phyloP scores from a whole-genome alignment of 1,140 invertebrate species.

The Pollicipes pollicipes region DNA sequence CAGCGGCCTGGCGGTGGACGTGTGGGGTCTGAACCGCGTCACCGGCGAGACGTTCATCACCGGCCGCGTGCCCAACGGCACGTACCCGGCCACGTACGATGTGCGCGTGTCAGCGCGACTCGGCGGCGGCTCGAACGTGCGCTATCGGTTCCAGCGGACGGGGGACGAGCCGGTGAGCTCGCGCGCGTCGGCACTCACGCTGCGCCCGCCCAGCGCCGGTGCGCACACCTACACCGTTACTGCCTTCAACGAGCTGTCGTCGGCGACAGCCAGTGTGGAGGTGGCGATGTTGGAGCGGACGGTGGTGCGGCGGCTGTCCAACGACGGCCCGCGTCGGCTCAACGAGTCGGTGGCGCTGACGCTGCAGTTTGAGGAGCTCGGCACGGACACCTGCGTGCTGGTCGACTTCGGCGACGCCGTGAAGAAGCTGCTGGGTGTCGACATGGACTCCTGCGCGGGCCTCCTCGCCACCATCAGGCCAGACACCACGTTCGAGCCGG shows the following conservation, averaged over 20 bases:
- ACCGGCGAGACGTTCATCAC: constrained; percentile 4
- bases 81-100: constrained; percentile 5
- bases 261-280: background rate
- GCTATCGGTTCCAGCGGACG: background rate
- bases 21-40: constrained; percentile 3
- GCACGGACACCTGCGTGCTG: constrained; percentile 8
- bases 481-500: background rate
- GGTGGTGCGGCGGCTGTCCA: constrained; percentile 6
- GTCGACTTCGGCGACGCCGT: constrained; percentile 7
- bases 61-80: constrained; percentile 8
- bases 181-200: background rate
- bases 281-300: constrained; percentile 5
- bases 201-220: constrained; percentile 6
- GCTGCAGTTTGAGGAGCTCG: constrained; percentile 6
- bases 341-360: constrained; percentile 8
- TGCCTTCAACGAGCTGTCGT: constrained; percentile 8
- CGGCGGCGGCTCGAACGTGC: background rate
- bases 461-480: constrained; percentile 3
- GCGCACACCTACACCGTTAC: constrained; percentile 4
- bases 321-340: constrained; percentile 9
- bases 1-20: background rate
- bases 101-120: constrained; percentile 8
- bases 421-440: background rate
- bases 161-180: background rate
- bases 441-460: background rate